Base-by-base conservation (phyloP, 64 coral and sea anemone species). In the Anthopleura sola region DNA sequence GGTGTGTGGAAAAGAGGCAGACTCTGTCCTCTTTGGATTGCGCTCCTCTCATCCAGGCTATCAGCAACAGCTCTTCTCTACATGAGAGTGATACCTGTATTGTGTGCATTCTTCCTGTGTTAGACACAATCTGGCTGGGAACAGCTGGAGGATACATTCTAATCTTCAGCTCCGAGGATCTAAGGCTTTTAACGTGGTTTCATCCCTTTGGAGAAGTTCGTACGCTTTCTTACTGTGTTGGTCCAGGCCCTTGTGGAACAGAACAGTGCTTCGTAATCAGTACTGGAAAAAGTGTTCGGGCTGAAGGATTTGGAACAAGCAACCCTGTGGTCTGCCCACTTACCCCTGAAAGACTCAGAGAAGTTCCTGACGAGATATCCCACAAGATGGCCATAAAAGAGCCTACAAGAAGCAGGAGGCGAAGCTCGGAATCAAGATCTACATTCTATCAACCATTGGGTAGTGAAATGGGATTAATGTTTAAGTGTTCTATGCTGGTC, bases 101-200 rank as follows among this genome's bases (percentile, higher is more conserved):
- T 36, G 90, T 85, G 23, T 98, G 92, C 87, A 79, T 98, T 13
- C 56, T 84, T 31, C 92, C 92, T n/a, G 88, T 89, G 23, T 50
- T 36, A 20, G 96, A 98, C 75, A 91, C 96, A 26, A 28, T 98
- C 55, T 98, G 96, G 96, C 89, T 92, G 17, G 96, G 96, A 28
- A 92, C 84, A 36, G 89, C 82, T 56, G 88, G 92, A 79, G 96
- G 96, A 18, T 87, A 89, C 26, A 86, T 98, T 39, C 34, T 98
- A 47, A 94, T 98, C 50, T 91, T 91, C 74, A 91, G 90, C 75
- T 85, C 92, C 3, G 69, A 55, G 10, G 90, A 89, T 57, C 75
- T 82, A 34, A 58, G 83, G 49, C 40, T 98, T 37, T 81, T 98
- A 37, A 94, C 92, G 36, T 98, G 92, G 92, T 92, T 98, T 81